Conservation (phyloP, 2,113 vertebrate species). For the Leptobrachium leishanense region DNA sequence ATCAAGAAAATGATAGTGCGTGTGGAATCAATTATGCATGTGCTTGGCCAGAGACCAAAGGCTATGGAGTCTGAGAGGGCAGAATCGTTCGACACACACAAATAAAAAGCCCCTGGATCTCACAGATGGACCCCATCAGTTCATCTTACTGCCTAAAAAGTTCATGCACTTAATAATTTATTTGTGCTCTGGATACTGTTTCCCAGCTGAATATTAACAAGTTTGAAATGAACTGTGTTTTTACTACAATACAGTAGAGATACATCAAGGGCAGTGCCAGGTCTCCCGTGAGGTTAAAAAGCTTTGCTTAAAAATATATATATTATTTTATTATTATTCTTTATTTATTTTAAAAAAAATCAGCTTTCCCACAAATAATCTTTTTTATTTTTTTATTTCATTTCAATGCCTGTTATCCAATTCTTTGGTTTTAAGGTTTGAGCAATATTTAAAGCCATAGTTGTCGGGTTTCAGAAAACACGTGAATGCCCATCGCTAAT, state of each 20-base stretch:
- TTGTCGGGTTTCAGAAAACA: not conserved
- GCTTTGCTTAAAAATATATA: slow-evolving; percentile 48
- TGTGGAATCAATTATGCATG: slow-evolving; percentile 98
- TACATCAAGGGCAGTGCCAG: slow-evolving; percentile 77
- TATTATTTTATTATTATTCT: too few species aligned
- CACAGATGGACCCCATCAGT: slow-evolving; percentile 97
- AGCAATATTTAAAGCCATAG: not conserved
- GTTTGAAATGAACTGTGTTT: slow-evolving; percentile 94
- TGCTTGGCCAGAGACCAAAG: slow-evolving; percentile 94
- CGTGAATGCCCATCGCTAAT: not conserved
- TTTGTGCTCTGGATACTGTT: slow-evolving; percentile 98
- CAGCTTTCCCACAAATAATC: not conserved
- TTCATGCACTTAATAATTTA: slow-evolving; percentile 99
- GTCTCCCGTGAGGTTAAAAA: slow-evolving; percentile 75
- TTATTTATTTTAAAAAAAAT: not conserved
- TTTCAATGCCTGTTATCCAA: not conserved
- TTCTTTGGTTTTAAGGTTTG: not conserved
- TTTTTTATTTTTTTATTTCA: not conserved
- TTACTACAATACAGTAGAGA: slow-evolving; percentile 80
- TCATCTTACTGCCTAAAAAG: slow-evolving; percentile 99
- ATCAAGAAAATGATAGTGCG: slow-evolving; percentile 98
- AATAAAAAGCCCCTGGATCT: slow-evolving; percentile 85
- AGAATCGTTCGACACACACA: slow-evolving; percentile 79
- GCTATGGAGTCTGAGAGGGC: slow-evolving; percentile 87
- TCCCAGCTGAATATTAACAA: slow-evolving; percentile 99